phyloP scores from a whole-genome alignment of 2,888 invertebrate species.

The Agelastica alni region DNA sequence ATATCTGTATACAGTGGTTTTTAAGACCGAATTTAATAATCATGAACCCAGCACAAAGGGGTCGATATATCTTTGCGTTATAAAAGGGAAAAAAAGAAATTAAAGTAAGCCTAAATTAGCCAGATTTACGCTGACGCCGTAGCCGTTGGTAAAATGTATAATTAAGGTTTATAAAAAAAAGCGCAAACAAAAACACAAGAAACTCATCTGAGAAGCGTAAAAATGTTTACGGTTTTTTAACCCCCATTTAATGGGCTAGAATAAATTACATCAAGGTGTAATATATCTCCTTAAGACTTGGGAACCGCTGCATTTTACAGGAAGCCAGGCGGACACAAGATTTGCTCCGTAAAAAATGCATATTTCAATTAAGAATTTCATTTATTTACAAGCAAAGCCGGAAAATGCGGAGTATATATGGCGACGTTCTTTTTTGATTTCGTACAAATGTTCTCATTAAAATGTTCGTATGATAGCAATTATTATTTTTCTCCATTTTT shows the following conservation, averaged over 20 bases:
- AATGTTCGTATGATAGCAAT: slow-evolving; percentile 27
- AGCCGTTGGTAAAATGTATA: slow-evolving; percentile 27
- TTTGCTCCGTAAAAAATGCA: slow-evolving; percentile 37
- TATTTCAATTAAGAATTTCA: slow-evolving; percentile 30
- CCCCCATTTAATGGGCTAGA: slow-evolving; percentile 51
- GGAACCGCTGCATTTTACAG: slow-evolving; percentile 47
- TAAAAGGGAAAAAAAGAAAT: slow-evolving; percentile 39
- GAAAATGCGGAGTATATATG: slow-evolving; percentile 15
- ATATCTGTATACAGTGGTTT: too few relatives aligned
- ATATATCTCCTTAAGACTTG: slow-evolving; percentile 48
- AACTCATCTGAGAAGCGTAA: slow-evolving; percentile 46
- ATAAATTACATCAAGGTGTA: slow-evolving; percentile 52
- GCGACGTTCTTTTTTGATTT: slow-evolving; percentile 15
- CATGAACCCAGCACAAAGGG: too few relatives aligned
- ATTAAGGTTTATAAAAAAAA: slow-evolving; percentile 31
- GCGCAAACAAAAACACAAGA: slow-evolving; percentile 39
- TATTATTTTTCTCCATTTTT: slow-evolving; percentile 20
- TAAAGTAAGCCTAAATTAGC: slow-evolving; percentile 45
- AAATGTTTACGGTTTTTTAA: slow-evolving; percentile 55
- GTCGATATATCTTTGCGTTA: slow-evolving; percentile 41
- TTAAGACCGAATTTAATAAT: too few relatives aligned
- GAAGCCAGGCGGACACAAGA: slow-evolving; percentile 42
- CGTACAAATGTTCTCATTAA: slow-evolving; percentile 27
- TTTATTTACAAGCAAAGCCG: slow-evolving; percentile 22
- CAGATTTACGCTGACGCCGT: slow-evolving; percentile 39